Evolutionary conservation across 1,140 invertebrate species (phyloP), one percentile per base, ranked within the genome.

Genomic region (Cheumatopsyche charites): DNA sequence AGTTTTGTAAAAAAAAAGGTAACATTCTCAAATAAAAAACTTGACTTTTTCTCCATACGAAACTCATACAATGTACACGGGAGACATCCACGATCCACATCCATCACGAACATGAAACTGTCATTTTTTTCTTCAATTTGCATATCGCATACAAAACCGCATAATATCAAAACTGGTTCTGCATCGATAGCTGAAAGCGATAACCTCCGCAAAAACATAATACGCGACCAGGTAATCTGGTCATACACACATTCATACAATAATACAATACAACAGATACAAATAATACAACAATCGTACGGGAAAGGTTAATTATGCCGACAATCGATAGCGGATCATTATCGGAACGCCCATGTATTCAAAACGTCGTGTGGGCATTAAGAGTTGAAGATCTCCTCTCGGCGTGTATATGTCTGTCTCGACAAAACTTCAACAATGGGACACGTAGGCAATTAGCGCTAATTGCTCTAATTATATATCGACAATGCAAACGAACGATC

Each of bases 401-500:
- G n/a, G n/a, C n/a, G n/a, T n/a, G n/a, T n/a, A n/a, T n/a, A n/a
- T 36, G 29, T 36, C 29, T 36, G 9, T 36, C 29, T 36, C n/a
- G 29, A 3, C 3, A 36, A 9, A 36, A 36, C 29, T 23, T n/a
- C n/a, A 68, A 52, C 45, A 68, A 63, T 55, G 45, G n/a, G 49
- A 55, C 23, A 68, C 25, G 49, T 12, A 55, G 26, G 49, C 36
- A 68, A 68, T 68, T 68, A 68, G 25, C 17, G 26, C 26, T 45
- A 55, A 68, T 68, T 68, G 25, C 19, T 25, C 23, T 25, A 25
- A 58, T 58, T 36, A 36, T n/a, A n/a, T 36, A 36, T 36, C 29
- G 29, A 36, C 29, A 36, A 36, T 36, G 29, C 29, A 36, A n/a
- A 36, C 29, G 29, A 9, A 9, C 29, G 29, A 4, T 4, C 29